Percentiles rank a stretch among this genome's conserved stretches.
These are phyloP conservation scores for Bombus affinis DNA, from an alignment of 1,140 invertebrate species.

Conservation along the genomic window DNA sequence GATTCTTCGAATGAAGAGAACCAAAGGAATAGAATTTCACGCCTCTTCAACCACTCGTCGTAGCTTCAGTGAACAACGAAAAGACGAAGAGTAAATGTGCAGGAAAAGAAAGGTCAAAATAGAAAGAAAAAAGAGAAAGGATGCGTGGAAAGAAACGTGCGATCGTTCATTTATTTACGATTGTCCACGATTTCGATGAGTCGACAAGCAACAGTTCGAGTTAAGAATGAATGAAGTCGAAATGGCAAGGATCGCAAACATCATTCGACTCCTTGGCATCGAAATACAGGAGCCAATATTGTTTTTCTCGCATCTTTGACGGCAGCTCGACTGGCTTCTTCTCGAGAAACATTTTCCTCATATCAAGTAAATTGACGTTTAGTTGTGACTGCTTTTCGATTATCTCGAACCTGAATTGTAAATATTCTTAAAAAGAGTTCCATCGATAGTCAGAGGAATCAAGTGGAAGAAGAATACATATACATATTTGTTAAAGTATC, in stretches of 20 bases:
- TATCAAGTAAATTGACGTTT: not conserved
- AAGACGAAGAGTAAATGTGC: not conserved
- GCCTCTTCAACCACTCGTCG: not conserved
- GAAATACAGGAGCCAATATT: not conserved
- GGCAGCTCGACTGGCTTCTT: too few species aligned
- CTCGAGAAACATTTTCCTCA: not conserved
- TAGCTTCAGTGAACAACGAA: not conserved
- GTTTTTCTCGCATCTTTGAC: not conserved
- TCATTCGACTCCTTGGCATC: not conserved
- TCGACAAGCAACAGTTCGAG: not conserved
- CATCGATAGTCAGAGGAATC: too few species aligned
- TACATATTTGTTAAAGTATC: too few species aligned
- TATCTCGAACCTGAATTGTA: not conserved
- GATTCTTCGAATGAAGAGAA: not conserved
- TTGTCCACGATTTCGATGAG: not conserved
- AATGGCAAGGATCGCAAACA: not conserved
- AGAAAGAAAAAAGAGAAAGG: not conserved
- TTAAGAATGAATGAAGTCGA: conserved; percentile 2
- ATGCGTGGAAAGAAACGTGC: too few species aligned
- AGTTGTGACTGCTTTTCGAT: not conserved
- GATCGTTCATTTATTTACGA: too few species aligned
- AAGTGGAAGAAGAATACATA: too few species aligned
- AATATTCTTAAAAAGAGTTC: not conserved
- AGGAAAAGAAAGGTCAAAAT: not conserved
- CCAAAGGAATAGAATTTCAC: conserved; percentile 4